phyloP scores from a whole-genome alignment of 2,888 invertebrate genomes.

The Amphipoea lucens region DNA sequence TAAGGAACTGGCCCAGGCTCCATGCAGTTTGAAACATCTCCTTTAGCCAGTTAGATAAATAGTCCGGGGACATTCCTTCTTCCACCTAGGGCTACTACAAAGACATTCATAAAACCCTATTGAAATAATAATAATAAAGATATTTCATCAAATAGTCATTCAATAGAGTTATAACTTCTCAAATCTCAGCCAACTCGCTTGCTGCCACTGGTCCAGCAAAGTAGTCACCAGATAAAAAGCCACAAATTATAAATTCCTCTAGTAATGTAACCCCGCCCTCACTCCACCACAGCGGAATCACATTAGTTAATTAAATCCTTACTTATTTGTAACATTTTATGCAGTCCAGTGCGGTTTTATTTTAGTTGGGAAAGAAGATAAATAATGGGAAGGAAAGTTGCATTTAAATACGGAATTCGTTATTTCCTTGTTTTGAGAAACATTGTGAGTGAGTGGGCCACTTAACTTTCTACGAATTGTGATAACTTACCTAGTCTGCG shows the following conservation, averaged over 20 bases:
- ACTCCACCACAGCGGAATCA: constrained; percentile 47
- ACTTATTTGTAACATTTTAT: constrained; percentile 63
- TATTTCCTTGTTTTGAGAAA: background rate
- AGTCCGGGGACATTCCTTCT: background rate
- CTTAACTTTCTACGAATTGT: background rate
- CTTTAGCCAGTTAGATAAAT: background rate
- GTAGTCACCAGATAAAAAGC: background rate
- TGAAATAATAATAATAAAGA: no score
- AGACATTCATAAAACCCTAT: no score
- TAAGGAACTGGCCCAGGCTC: no score
- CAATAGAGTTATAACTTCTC: no score
- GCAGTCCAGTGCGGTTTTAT: constrained; percentile 58
- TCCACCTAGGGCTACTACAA: no score
- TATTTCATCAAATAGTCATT: no score
- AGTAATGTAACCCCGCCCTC: constrained; percentile 3
- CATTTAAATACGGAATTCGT: constrained; percentile 39
- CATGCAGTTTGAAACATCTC: no score
- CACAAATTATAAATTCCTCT: constrained; percentile 26
- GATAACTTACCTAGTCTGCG: background rate
- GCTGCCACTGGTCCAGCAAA: background rate
- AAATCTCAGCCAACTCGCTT: no score
- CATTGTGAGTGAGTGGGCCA: background rate
- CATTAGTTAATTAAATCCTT: constrained; percentile 65
- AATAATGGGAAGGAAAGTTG: constrained; percentile 31
- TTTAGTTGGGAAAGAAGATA: constrained; percentile 55